Base-by-base conservation (phyloP, 1,140 invertebrate species). In the Eufriesea mexicana region DNA sequence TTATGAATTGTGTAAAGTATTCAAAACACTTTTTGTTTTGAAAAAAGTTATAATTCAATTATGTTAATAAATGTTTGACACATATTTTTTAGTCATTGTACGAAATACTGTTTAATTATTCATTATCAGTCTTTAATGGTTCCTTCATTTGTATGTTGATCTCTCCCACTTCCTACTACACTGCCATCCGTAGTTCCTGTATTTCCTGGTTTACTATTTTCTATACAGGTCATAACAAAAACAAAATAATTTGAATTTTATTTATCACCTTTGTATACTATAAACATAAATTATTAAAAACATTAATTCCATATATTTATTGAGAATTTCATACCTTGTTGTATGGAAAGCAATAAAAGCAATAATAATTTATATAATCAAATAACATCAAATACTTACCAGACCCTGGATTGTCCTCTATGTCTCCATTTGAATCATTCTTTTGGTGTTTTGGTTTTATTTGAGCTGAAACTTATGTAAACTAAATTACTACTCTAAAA, bases 391-490 rank as follows among this genome's bases (percentile, higher is more conserved):
- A 54, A 62, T 75, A 76, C 45, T 80, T 87, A 59, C 82, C 85
- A 59, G 42, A 18, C 16, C 66, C 68, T 67, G 28, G 7, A 20
- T 23, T 68, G 66, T 74, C 68, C 25, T 62, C 47, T 7, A 75
- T 35, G 35, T 20, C 71, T 10, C 67, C 75, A 57, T 81, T 85
- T 35, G 68, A 75, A 16, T 71, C 54, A 70, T 84, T 88, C 59
- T 72, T 55, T 83, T 25, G 42, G 18, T 74, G 16, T 78, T 85
- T 86, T 45, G 81, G 49, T 61, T 54, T 86, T 85, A 64, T 82
- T 67, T 86, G 42, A 86, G 68, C 89, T 90, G 89, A 86, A 90
- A 89, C 79, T 16, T 71, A 89, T 79, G 64, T 87, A 84, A 83
- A 57, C 79, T 89, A 82, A 79, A 76, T 89, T 88, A 89, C 71